A percentile compares a stretch with the other conserved stretches of the same genome.
phyloP scores from a whole-genome alignment of 2,888 invertebrate genomes.

The Acleris holmiana region DNA sequence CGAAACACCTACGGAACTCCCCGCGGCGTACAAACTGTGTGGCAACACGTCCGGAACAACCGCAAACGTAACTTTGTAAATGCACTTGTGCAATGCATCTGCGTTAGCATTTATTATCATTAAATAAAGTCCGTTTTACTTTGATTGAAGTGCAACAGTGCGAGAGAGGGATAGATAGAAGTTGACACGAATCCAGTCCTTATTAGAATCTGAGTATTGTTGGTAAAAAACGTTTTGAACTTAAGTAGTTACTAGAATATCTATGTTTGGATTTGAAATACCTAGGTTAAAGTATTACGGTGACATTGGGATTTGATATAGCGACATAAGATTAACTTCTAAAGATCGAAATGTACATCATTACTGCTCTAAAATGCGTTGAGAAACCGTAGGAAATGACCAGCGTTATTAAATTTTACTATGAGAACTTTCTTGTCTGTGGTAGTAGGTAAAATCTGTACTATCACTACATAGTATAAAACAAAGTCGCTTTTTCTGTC shows the following conservation, averaged over 20 bases:
- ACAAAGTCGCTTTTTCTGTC: too few species aligned
- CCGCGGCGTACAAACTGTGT: neutral
- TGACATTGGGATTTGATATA: too few species aligned
- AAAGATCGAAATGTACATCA: too few species aligned
- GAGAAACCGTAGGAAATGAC: too few species aligned
- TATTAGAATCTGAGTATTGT: slow-evolving; percentile 72
- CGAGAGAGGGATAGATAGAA: slow-evolving; percentile 52
- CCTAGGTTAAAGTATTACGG: neutral
- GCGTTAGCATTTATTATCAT: neutral
- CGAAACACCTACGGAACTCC: neutral
- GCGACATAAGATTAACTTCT: too few species aligned
- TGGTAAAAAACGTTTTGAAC: slow-evolving; percentile 51
- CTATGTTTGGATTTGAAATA: slow-evolving; percentile 4
- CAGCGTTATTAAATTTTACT: too few species aligned
- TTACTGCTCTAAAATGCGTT: too few species aligned
- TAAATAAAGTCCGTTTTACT: slow-evolving; percentile 8
- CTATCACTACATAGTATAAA: too few species aligned
- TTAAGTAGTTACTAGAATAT: slow-evolving; percentile 7
- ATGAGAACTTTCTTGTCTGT: too few species aligned
- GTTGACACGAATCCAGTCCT: slow-evolving; percentile 76
- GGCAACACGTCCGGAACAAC: neutral
- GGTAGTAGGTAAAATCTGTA: too few species aligned
- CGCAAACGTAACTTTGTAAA: slow-evolving; percentile 1
- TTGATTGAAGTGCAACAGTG: neutral
- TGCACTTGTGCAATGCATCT: slow-evolving; percentile 22